A percentile compares a stretch with the other conserved stretches of the same genome.
These are phyloP conservation scores for Bolinopsis microptera DNA, from an alignment of 37 sponge, comb jelly and placozoan species.

Conservation along the genomic window DNA sequence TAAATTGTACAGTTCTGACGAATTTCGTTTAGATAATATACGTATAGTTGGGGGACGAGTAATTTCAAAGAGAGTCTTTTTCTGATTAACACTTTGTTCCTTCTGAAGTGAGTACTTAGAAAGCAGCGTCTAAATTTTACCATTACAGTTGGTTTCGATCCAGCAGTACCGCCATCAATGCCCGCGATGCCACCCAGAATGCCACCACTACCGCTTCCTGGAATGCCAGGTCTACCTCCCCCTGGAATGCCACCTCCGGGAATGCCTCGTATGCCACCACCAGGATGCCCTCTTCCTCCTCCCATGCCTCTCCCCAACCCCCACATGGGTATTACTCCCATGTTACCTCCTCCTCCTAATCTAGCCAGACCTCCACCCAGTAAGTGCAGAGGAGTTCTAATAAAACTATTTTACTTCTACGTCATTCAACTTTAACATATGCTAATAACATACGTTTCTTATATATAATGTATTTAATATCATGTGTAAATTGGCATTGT, in stretches of 20 bases:
- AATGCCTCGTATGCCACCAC: not conserved
- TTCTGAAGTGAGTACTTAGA: no score
- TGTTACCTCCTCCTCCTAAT: constrained; percentile 51
- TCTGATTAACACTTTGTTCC: not conserved
- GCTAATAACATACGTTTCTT: no score
- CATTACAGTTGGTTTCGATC: constrained; percentile 3
- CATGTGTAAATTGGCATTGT: no score
- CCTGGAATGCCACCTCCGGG: constrained; percentile 60
- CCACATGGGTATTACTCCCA: constrained; percentile 45
- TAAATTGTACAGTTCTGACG: no score
- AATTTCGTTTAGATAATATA: no score
- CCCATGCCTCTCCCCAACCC: constrained; percentile 60
- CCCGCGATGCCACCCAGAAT: constrained; percentile 13
- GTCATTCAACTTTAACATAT: no score
- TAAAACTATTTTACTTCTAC: no score
- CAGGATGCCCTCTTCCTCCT: constrained; percentile 35
- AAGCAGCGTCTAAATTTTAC: no score
- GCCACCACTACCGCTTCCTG: not conserved
- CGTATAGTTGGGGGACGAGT: no score
- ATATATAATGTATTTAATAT: no score
- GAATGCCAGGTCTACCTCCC: constrained; percentile 3
- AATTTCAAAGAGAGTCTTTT: no score
- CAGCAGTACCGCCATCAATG: not conserved
- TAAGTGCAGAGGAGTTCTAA: not conserved
- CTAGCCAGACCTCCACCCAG: constrained; percentile 34